Evolutionary conservation across 1,140 invertebrate genomes (phyloP).

Genomic region (Polypedilum pembai): DNA sequence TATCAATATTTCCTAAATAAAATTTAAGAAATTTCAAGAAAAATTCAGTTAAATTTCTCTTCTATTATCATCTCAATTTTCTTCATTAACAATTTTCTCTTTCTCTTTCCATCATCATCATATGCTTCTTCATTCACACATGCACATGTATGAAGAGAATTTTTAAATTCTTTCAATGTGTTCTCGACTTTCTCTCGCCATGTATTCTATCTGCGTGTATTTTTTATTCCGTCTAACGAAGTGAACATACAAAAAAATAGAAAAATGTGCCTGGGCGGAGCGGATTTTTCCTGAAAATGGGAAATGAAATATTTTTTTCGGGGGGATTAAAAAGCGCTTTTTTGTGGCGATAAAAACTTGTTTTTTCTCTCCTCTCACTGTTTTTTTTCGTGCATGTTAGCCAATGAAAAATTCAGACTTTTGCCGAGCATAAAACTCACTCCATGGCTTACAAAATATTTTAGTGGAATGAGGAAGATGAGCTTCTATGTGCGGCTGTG

Average conservation of each 20-base stretch:
- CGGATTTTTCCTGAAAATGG: slow-evolving; percentile 26
- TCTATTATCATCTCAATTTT: too few species aligned
- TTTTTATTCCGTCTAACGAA: not conserved
- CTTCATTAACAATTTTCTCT: too few species aligned
- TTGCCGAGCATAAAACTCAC: not conserved
- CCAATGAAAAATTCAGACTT: slow-evolving; percentile 26
- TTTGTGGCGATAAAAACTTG: slow-evolving; percentile 9
- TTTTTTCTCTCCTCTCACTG: not conserved
- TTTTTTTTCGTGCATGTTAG: not conserved
- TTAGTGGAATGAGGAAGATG: not conserved
- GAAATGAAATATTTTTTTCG: slow-evolving; percentile 18
- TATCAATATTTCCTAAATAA: too few species aligned
- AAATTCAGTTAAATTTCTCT: too few species aligned
- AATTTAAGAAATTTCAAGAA: too few species aligned
- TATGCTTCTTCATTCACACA: too few species aligned
- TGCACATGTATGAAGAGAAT: too few species aligned
- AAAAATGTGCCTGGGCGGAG: slow-evolving; percentile 21
- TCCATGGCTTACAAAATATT: not conserved
- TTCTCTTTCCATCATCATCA: too few species aligned
- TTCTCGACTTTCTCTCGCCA: not conserved
- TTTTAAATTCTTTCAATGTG: not conserved
- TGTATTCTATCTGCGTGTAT: not conserved
- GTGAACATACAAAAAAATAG: slow-evolving; percentile 7
- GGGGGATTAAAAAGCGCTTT: slow-evolving; percentile 4
- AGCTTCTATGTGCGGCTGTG: not conserved